Conservation (phyloP, 2,797 vertebrate genomes). For the Eupleurogrammus muticus region DNA sequence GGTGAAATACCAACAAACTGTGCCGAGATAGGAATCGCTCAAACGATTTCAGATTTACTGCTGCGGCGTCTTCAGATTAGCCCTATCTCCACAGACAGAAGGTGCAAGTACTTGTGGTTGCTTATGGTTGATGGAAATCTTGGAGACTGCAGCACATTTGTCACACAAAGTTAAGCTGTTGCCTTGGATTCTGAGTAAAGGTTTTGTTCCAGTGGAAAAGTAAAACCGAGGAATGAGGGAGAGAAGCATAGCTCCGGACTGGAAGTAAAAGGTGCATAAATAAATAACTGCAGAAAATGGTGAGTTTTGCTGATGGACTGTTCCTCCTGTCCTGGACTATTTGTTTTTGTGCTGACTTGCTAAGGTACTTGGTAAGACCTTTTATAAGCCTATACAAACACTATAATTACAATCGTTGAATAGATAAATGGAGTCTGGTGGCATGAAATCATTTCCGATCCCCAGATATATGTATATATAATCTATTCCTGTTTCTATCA, state of each 20-base stretch:
- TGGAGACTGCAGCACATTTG: slow-evolving; percentile 19
- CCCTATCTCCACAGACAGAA: slow-evolving; percentile 21
- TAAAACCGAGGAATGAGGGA: slow-evolving; percentile 13
- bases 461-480: too few species aligned
- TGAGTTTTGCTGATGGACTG: not conserved
- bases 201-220: not conserved
- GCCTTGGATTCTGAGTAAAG: slow-evolving; percentile 33
- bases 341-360: slow-evolving; percentile 5
- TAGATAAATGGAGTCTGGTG: not conserved
- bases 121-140: slow-evolving; percentile 29
- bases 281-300: not conserved
- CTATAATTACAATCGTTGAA: not conserved
- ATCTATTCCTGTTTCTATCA: too few species aligned
- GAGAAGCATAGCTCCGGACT: not conserved
- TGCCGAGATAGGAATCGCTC: slow-evolving; percentile 33
- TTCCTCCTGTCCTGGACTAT: slow-evolving; percentile 23
- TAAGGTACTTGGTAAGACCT: slow-evolving; percentile 17
- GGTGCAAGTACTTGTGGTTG: slow-evolving; percentile 9
- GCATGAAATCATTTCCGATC: not conserved
- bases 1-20: slow-evolving; percentile 43
- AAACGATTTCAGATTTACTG: slow-evolving; percentile 39
- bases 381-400: slow-evolving; percentile 17
- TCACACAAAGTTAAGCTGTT: slow-evolving; percentile 21
- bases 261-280: not conserved
- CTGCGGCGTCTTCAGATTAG: slow-evolving; percentile 38